Percentiles rank a stretch among this genome's conserved stretches.
Evolutionary conservation across 2,113 vertebrate genomes (phyloP).

Genomic region (Onychorhynchus coronatus): DNA sequence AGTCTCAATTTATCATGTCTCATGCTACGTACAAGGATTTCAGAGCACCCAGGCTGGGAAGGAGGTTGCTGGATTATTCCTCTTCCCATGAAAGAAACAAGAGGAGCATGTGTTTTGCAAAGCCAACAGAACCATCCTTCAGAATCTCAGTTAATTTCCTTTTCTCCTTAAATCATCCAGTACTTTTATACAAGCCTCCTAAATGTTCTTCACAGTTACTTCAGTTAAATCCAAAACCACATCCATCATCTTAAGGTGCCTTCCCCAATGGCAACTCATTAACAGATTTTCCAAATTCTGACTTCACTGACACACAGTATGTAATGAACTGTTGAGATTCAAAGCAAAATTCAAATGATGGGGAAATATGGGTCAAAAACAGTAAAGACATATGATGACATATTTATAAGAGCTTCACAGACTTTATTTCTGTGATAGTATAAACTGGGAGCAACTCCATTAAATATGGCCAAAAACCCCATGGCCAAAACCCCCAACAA

Average conservation of each 20-base stretch:
- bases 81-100: neutral
- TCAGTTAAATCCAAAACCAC: neutral
- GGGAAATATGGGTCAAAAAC: conserved; percentile 3
- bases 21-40: neutral
- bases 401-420: neutral
- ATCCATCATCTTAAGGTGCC: neutral
- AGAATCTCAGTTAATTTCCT: neutral
- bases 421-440: neutral
- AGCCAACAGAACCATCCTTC: neutral
- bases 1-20: neutral
- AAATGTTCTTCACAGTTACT: neutral
- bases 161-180: neutral
- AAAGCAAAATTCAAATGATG: conserved; percentile 9
- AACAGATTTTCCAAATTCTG: conserved; percentile 22
- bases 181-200: neutral
- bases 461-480: neutral
- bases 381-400: neutral
- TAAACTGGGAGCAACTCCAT: neutral
- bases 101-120: neutral
- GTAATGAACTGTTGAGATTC: conserved; percentile 10
- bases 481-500: neutral
- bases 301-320: neutral
- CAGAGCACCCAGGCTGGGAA: neutral
- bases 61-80: neutral
- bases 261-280: neutral